Evolutionary conservation across 2,797 vertebrate genomes (phyloP).

Genomic region (Alosa sapidissima): DNA sequence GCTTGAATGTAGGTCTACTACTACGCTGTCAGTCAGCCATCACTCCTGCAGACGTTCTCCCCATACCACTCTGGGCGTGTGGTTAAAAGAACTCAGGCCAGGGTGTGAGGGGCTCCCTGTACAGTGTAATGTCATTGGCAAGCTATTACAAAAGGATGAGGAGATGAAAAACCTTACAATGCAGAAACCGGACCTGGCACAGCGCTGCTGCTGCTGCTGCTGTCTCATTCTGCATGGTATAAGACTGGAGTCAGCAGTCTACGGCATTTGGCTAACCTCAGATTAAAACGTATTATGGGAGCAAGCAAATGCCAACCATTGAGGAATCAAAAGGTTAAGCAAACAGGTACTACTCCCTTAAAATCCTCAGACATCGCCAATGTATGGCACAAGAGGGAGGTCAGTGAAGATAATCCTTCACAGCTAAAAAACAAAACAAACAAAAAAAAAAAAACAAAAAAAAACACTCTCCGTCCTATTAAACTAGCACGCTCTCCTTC

Average conservation of each 20-base stretch:
- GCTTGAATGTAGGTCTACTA: background rate
- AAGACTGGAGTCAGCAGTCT: slow-evolving; percentile 17
- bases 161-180: background rate
- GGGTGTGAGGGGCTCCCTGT: background rate
- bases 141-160: background rate
- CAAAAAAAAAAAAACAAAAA: background rate
- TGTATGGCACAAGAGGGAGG: background rate
- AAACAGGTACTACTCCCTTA: slow-evolving; percentile 7
- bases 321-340: slow-evolving; percentile 17
- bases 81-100: background rate
- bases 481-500: slow-evolving; percentile 5
- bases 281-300: slow-evolving; percentile 8
- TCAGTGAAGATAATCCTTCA: slow-evolving; percentile 11
- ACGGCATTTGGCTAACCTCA: background rate
- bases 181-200: background rate
- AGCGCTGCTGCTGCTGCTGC: background rate
- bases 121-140: background rate
- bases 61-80: background rate
- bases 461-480: background rate
- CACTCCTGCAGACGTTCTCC: background rate
- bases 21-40: background rate
- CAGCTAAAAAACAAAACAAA: background rate
- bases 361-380: background rate
- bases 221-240: background rate
- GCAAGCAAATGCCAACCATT: slow-evolving; percentile 12